Base-by-base conservation (phyloP, 2,113 vertebrate genomes). In the Cynopterus brachyotis region DNA sequence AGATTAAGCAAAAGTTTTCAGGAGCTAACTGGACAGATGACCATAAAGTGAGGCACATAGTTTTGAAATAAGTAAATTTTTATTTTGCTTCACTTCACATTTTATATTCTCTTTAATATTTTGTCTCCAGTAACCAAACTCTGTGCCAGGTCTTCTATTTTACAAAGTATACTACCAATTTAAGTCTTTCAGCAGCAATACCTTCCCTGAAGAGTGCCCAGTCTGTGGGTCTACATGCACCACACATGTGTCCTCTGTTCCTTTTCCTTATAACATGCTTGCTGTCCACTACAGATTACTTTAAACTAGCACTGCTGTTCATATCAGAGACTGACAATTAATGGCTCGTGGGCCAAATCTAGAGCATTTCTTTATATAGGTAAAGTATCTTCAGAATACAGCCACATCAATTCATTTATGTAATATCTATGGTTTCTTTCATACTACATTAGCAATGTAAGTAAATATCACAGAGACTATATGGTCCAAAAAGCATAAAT, bases 191-290 rank as follows among this genome's bases (percentile, higher is more conserved):
- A 57, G 4, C 7, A 76, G 2, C 30, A 30, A 20, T 78, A 19
- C 17, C 22, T 90, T 90, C 20, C 16, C 32, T 42, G 13, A 90
- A 64, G 15, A 40, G 9, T 6, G 11, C 9, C n/a, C 45, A n/a
- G 2, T 42, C 5, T 22, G 17, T 2, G 5, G n/a, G 4, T 6
- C 50, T n/a, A 1, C 0, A 9, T 24, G 40, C 0, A 26, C 24
- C 7, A 20, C 42, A 24, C 2, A 24, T 2, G 9, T 17, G 35
- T 5, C 12, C 30, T 30, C 12, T 32, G 70, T 47, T 26, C 17
- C 10, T 7, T 69, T 69, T 0, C 57, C 20, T 73, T 82, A 12
- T 5, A 50, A 13, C 7, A 1, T 17, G 11, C 69, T 59, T 92
- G 30, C 30, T 30, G 0, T n/a, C 42, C 28, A 12, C 35, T 13